Conservation (phyloP, 2,797 vertebrate genomes). For the Synanceia verrucosa region DNA sequence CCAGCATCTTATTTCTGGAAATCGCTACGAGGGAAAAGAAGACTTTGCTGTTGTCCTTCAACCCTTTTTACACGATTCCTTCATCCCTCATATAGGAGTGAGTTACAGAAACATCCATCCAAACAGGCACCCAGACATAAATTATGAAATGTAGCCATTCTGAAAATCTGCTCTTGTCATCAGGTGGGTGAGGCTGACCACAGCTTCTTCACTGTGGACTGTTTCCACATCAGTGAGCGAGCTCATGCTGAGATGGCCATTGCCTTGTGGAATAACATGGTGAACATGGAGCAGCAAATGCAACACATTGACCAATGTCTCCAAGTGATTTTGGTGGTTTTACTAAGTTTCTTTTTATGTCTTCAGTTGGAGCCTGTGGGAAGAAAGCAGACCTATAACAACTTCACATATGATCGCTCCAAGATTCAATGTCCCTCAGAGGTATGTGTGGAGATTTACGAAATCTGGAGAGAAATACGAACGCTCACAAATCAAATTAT, state of each 20-base stretch:
- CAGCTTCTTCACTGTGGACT: conserved; percentile 90
- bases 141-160: not conserved
- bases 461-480: not conserved
- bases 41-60: conserved; percentile 89
- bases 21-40: conserved; percentile 80
- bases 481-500: not conserved
- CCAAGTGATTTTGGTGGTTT: not conserved
- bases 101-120: conserved; percentile 53
- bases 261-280: conserved; percentile 95
- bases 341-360: conserved; percentile 28
- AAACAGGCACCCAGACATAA: not conserved
- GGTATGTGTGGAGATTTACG: conserved; percentile 53
- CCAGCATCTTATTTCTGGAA: conserved; percentile 71
- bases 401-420: conserved; percentile 87
- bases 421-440: conserved; percentile 89
- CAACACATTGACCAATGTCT: not conserved
- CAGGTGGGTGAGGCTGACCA: conserved; percentile 82
- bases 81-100: conserved; percentile 83
- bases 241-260: conserved; percentile 90
- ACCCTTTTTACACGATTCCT: conserved; percentile 85
- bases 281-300: conserved; percentile 52
- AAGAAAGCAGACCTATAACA: conserved; percentile 86
- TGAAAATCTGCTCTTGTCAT: conserved; percentile 1
- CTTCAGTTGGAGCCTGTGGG: conserved; percentile 89
- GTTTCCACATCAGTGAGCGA: conserved; percentile 87